These are phyloP conservation scores for Disparrhopalites patrizii DNA, from an alignment of 2,888 invertebrate genomes.

Conservation along the genomic window DNA sequence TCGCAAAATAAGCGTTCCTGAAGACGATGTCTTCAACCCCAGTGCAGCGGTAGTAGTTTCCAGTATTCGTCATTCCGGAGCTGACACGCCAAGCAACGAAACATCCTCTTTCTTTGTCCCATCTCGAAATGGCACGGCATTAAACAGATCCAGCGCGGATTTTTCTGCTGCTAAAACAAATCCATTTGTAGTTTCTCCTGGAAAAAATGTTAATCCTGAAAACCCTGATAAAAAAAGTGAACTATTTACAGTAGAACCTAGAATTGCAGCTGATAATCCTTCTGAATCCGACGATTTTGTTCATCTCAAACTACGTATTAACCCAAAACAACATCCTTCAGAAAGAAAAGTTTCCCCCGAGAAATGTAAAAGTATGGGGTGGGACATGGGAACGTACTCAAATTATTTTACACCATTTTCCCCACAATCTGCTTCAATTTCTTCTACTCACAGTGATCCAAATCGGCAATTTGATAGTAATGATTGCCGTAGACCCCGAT, in stretches of 20 bases:
- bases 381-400: conserved; percentile 17
- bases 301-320: conserved; percentile 35
- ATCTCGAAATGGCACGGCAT: conserved; percentile 24
- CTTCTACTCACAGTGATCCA: not conserved
- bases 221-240: no score
- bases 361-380: conserved; percentile 37
- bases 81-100: not conserved
- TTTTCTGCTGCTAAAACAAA: conserved; percentile 36
- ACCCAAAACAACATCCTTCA: conserved; percentile 12
- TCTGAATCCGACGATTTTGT: conserved; percentile 33
- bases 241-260: no score
- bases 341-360: conserved; percentile 38
- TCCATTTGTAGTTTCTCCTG: conserved; percentile 36
- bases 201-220: no score
- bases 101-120: not conserved
- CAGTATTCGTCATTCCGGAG: not conserved
- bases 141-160: conserved; percentile 36
- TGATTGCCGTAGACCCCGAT: conserved; percentile 3
- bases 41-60: conserved; percentile 13
- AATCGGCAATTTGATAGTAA: not conserved
- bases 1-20: conserved; percentile 50
- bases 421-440: conserved; percentile 1
- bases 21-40: conserved; percentile 57
- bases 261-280: no score
- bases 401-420: conserved; percentile 32